Base-by-base conservation (phyloP, 2,888 invertebrate genomes). In the Synergus umbraculus region DNA sequence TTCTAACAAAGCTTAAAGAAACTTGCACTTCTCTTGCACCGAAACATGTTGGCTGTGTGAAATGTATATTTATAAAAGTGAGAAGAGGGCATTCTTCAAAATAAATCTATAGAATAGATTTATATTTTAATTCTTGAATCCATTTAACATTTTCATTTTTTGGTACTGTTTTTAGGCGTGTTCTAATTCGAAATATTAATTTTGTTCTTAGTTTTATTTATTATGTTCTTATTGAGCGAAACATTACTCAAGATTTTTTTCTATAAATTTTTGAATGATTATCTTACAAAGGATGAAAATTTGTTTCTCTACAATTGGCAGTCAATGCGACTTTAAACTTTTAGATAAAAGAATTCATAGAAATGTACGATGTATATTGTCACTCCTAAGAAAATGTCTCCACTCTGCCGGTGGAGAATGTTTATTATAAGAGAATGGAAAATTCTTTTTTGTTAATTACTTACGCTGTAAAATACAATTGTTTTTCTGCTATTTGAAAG, bases 1-100 rank as follows among this genome's bases (percentile, higher is more conserved):
- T 64, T 76, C 76, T 46, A 81, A 81, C 64, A 79, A 69, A 29
- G 73, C 9, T n/a, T 73, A 29, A 73, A 54, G n/a, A 1, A 41
- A 9, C 4, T 8, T 54, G 5, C 46, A 63, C 18, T 63, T 7
- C 12, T 63, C 12, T 63, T 63, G 4, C 12, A 29, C 22, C 29
- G 12, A 63, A 18, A 29, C 10, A 13, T 29, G 12, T 13, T 63
- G 63, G 63, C 29, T 63, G 63, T 63, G 63, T 5, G 13, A 29
- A 29, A 63, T 63, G 29, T 63, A 13, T 2, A 18, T 63, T 63
- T 37, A 37, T 37, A 37, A 37, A 63, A 5, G 4, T 63, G 22
- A 63, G 29, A 1, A 63, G 22, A 63, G 4, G 54, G 8, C n/a
- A 54, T 54, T 54, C 54, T 7, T 49, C 7, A n/a, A 49, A 29